These are phyloP conservation scores for Tetranychus truncatus DNA, from an alignment of 2,888 invertebrate genomes.

Conservation along the genomic window DNA sequence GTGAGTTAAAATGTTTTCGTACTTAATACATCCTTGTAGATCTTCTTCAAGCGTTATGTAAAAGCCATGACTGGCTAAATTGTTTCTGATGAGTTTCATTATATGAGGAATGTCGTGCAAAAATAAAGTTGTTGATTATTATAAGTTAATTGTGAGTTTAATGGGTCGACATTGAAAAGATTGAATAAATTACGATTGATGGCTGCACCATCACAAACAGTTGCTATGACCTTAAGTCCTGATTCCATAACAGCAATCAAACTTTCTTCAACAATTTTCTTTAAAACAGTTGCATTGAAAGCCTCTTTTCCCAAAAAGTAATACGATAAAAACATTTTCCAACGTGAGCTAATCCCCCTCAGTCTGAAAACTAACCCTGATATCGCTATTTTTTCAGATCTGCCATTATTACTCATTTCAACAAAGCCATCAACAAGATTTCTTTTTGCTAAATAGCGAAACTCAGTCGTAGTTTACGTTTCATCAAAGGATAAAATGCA, in stretches of 20 bases:
- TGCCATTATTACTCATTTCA: background rate
- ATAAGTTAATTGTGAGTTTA: background rate
- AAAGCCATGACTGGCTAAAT: too few relatives aligned
- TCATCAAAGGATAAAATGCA: constrained; percentile 2
- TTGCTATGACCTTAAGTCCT: background rate
- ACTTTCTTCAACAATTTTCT: background rate
- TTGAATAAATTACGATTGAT: background rate
- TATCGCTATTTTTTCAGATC: background rate
- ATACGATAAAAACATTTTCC: background rate
- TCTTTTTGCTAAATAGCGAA: background rate
- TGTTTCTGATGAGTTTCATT: background rate
- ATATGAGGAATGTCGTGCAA: background rate
- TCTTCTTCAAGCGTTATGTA: background rate
- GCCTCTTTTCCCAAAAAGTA: background rate
- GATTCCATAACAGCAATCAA: background rate
- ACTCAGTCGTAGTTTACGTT: background rate
- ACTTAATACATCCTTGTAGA: background rate
- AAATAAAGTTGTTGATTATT: background rate
- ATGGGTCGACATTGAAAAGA: background rate
- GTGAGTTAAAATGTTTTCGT: background rate
- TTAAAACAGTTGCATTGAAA: background rate
- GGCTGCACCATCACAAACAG: background rate
- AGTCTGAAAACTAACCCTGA: background rate
- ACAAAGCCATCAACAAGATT: background rate
- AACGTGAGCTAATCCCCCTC: background rate